Conservation (phyloP, 1,140 invertebrate species). For the Physella acuta region DNA sequence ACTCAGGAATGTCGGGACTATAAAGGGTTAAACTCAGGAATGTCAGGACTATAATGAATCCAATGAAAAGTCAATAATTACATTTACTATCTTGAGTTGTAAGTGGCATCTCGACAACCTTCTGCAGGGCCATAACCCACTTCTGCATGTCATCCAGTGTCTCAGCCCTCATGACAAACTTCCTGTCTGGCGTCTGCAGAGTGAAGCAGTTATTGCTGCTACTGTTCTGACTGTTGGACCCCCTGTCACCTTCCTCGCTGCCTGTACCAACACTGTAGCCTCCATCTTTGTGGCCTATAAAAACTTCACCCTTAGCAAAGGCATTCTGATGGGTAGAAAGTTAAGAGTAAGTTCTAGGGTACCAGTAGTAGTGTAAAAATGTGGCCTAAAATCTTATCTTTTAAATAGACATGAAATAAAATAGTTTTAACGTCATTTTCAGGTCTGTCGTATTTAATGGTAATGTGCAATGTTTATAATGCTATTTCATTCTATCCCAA, state of each 20-base stretch:
- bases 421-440: no score
- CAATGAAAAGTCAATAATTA: slow-evolving; percentile 59
- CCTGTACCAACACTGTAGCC: slow-evolving; percentile 71
- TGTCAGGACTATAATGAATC: neutral
- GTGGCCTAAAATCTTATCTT: no score
- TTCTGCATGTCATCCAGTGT: slow-evolving; percentile 74
- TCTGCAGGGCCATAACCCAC: slow-evolving; percentile 76
- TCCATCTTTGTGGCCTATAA: slow-evolving; percentile 76
- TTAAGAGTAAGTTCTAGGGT: no score
- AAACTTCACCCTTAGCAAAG: slow-evolving; percentile 88
- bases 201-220: slow-evolving; percentile 69
- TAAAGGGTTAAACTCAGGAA: no score
- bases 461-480: no score
- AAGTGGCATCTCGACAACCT: slow-evolving; percentile 74
- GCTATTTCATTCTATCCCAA: no score
- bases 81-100: slow-evolving; percentile 78
- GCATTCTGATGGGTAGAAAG: no score
- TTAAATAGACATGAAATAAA: no score
- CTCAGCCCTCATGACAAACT: slow-evolving; percentile 80
- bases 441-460: no score
- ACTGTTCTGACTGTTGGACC: slow-evolving; percentile 61
- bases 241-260: slow-evolving; percentile 67
- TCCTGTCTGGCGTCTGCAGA: slow-evolving; percentile 79
- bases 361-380: no score
- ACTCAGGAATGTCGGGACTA: no score